Evolutionary conservation across 1,140 invertebrate genomes (phyloP), one percentile per base, ranked within the genome.

Genomic region (Triops longicaudatus): DNA sequence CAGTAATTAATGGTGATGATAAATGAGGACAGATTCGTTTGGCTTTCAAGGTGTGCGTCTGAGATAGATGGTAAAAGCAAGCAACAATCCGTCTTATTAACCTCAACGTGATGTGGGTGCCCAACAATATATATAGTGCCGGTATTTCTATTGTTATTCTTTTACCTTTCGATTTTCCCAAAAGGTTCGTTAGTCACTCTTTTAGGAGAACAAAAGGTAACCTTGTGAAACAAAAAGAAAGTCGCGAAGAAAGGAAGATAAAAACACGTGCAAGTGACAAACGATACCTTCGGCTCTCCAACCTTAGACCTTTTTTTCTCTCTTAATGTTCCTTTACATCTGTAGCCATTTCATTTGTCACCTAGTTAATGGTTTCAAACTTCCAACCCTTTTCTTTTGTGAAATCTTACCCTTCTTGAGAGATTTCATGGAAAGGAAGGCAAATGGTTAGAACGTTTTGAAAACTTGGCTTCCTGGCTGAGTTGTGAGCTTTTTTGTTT

Each of bases 231-330:
- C 14, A 63, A n/a, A n/a, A n/a, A 22, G 44, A 10, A 63, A 37
- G 31, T 37, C 31, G 31, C 1, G 12, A 22, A 63, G 22, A 63
- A 22, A 63, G 50, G 50, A 10, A 10, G 50, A 37, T 14, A 63
- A 63, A n/a, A 63, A 63, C 50, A 63, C 50, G 50, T 63, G 50
- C 50, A 63, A n/a, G 50, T 63, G 50, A 63, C 50, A 63, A 63
- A 63, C 50, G 50, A 63, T 37, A 37, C 31, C 31, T 37, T 37
- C 7, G 31, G 31, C 31, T 7, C 31, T 37, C 31, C 31, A 37
- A 37, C 31, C 31, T 37, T 37, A 4, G 31, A 6, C 50, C 14
- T n/a, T 17, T 17, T 14, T 63, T 17, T 63, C 17, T 17, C 50
- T 63, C 50, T 63, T 63, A 63, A 63, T 22, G 9, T 63, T 17